These are phyloP conservation scores for Thysanoteuthis rhombus DNA, from an alignment of 2,888 invertebrate genomes.

Conservation along the genomic window DNA sequence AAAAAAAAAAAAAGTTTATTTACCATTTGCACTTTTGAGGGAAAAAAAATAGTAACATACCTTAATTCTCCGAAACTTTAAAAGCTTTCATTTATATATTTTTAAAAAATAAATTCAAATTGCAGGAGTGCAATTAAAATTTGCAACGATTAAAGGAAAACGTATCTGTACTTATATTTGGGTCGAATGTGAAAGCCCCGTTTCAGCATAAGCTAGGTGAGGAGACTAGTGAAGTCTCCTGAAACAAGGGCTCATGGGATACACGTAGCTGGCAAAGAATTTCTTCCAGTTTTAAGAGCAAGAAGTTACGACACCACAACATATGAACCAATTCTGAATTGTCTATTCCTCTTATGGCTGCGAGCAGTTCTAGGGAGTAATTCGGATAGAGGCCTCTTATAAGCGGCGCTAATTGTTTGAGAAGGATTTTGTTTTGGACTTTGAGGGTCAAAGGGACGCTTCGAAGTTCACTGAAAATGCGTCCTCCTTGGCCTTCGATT, in stretches of 20 bases:
- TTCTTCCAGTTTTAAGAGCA: constrained; percentile 21
- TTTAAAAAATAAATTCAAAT: not conserved
- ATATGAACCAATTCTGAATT: constrained; percentile 22
- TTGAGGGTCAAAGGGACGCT: not conserved
- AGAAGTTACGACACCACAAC: constrained; percentile 20
- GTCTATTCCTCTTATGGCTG: not conserved
- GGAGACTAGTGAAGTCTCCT: not conserved
- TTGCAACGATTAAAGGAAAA: not conserved
- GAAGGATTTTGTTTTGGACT: not conserved
- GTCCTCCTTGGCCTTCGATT: not conserved
- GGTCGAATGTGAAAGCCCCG: not conserved
- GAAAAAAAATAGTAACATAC: not conserved
- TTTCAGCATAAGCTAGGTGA: not conserved
- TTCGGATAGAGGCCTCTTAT: not conserved
- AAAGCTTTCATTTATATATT: not conserved
- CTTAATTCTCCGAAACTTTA: not conserved
- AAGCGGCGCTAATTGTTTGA: not conserved
- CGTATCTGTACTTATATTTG: not conserved
- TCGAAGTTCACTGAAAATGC: not conserved
- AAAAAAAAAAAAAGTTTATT: not conserved
- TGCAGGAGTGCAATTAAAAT: not conserved
- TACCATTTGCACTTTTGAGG: not conserved
- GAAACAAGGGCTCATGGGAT: not conserved
- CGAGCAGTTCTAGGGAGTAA: not conserved
- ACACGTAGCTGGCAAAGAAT: not conserved